Base-by-base conservation (phyloP, 2,113 vertebrate species). In the Catharus bicknelli region DNA sequence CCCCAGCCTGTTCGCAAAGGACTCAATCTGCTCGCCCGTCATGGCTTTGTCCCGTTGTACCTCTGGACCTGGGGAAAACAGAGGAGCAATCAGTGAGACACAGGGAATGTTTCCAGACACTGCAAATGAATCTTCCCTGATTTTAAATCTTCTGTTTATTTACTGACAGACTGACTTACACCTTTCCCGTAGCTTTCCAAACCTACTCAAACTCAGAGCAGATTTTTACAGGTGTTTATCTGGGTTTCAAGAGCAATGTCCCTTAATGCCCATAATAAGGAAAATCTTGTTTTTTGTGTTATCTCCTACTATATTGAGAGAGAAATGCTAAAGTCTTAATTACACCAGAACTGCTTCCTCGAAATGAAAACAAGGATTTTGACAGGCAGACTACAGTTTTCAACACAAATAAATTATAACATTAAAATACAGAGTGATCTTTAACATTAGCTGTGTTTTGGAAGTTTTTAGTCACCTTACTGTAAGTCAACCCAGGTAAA, bases 1-100 rank as follows among this genome's bases (percentile, higher is more conserved):
- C 8, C 98, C 98, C 2, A 99, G 97, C 96, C 99, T 99, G 78
- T 66, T 97, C 0, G 99, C 99, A 25, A 99, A 97, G 19, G 97
- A 97, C 20, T 99, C 99, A 19, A 99, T 99, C 87, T 99, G 99
- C 88, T 99, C 98, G 4, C 98, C 99, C 0, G 98, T 98, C 95
- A 99, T 97, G 64, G 96, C 96, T 96, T 99, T 99, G 97, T 98
- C 98, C 93, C 98, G 95, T 10, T 96, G 99, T 32, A 98, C 98
- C 86, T 99, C 98, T 4, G 99, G 99, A 95, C 99, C 99, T 99
- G 36, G 13, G 14, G 6, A 38, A 70, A 38, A 36, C 25, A 34
- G 2, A 36, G 30, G 11, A 21, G 32, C 8, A 43, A 77, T 9
- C 22, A 15, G 50, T 10, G 3, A 88, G 29, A 36, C 2, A 8